Evolutionary conservation across 2,113 vertebrate genomes (phyloP), one percentile per base, ranked within the genome.

Genomic region (Seriola aureovittata): DNA sequence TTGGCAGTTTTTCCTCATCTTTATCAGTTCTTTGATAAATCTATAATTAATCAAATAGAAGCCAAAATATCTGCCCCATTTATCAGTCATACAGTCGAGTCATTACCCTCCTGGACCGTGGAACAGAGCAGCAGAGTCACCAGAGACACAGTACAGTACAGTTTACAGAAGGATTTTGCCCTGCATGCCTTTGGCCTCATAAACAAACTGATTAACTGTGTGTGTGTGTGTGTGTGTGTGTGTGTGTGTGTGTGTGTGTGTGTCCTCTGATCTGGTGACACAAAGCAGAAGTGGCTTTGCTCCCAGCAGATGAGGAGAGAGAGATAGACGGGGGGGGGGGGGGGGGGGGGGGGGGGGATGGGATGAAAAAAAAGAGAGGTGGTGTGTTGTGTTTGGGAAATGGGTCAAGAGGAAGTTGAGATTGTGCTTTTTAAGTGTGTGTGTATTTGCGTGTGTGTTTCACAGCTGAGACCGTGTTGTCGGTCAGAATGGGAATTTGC

Each of bases 391-490:
- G 81, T 88, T 90, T 88, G 83, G 67, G 85, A 90, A 92, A 65
- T 86, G 71, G 91, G 91, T 92, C 87, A 90, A 82, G 73, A 93
- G 91, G 88, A 91, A 91, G 88, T 83, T 23, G 72, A 85, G 85
- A 55, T 67, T 75, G 79, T 85, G 73, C 65, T 75, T 85, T 75
- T 42, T 9, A 64, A 55, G n/a, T 55, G 54, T 55, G 54, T 48
- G 52, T 80, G 66, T 67, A 42, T 70, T 19, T 57, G 21, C 36
- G 36, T 58, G 38, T 70, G 52, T 71, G 80, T 55, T 68, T 78
- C 64, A 65, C 90, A 90, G 90, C 85, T 89, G 88, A 89, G 80
- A 38, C 67, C 7, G 16, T 65, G 38, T 81, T 73, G 74, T 70
- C 1, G 38, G 77, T 75, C 85, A 73, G 65, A 84, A 86, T 83